phyloP scores from a whole-genome alignment of 1,140 invertebrate species.

The Papilio polyxenes region DNA sequence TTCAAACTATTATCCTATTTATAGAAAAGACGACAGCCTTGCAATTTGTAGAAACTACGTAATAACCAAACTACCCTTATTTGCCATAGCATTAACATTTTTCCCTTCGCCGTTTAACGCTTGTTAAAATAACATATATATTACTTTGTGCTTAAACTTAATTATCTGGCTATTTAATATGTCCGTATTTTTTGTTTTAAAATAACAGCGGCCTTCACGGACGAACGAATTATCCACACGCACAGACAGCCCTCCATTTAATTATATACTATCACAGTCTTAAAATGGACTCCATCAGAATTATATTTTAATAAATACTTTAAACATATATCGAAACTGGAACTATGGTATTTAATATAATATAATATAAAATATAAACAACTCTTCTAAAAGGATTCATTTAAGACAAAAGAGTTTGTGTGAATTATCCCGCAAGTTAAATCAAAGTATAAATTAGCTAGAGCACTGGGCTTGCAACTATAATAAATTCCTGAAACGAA shows the following conservation, averaged over 20 bases:
- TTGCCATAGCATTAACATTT: constrained; percentile 6
- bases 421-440: not conserved
- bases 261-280: constrained; percentile 47
- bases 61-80: not conserved
- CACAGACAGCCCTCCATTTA: constrained; percentile 47
- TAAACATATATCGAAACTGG: not conserved
- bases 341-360: not conserved
- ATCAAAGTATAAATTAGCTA: not conserved
- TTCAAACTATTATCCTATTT: not conserved
- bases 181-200: constrained; percentile 40
- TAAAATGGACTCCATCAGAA: constrained; percentile 24
- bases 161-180: constrained; percentile 28
- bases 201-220: constrained; percentile 44
- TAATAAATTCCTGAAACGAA: not conserved
- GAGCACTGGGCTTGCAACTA: not conserved
- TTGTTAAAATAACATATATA: constrained; percentile 38
- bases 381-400: not conserved
- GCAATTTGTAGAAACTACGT: constrained; percentile 4
- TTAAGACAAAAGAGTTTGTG: not conserved
- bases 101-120: constrained; percentile 20
- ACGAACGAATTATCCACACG: constrained; percentile 55
- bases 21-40: not conserved
- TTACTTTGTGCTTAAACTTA: constrained; percentile 29
- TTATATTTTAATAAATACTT: constrained; percentile 22
- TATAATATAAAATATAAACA: too few relatives aligned